Percentiles rank a stretch among this genome's conserved stretches.
Evolutionary conservation across 2,113 vertebrate species (phyloP).

Genomic region (Sander lucioperca): DNA sequence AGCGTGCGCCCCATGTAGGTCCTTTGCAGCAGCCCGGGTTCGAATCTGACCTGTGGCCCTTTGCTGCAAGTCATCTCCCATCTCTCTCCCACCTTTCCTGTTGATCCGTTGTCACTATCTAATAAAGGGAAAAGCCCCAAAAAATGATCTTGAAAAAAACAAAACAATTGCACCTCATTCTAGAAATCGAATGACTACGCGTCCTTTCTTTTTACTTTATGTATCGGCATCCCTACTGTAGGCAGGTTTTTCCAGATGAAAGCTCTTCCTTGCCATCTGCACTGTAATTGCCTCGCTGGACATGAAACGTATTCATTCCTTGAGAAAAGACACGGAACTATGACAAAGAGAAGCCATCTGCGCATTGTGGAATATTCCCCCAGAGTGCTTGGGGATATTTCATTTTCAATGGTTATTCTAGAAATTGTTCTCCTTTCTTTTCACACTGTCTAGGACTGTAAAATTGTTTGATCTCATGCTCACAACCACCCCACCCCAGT

Average conservation of each 20-base stretch:
- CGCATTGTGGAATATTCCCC: constrained; percentile 25
- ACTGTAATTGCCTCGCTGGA: constrained; percentile 41
- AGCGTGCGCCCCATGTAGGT: too few relatives aligned
- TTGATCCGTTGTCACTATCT: too few relatives aligned
- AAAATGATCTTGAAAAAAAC: too few relatives aligned
- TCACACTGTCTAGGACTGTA: constrained; percentile 21
- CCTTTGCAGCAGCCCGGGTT: too few relatives aligned
- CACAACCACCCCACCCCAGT: background rate
- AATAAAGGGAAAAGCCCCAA: too few relatives aligned
- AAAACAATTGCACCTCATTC: background rate
- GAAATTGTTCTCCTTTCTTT: constrained; percentile 41
- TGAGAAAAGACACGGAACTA: constrained; percentile 11
- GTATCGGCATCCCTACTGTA: background rate
- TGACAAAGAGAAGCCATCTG: constrained; percentile 20
- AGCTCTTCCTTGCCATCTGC: constrained; percentile 38
- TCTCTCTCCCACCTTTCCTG: too few relatives aligned
- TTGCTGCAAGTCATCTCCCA: too few relatives aligned
- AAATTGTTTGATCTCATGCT: constrained; percentile 47
- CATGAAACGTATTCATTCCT: constrained; percentile 39
- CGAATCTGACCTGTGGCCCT: too few relatives aligned
- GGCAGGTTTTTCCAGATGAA: constrained; percentile 47
- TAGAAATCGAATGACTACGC: background rate
- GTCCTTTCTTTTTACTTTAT: background rate
- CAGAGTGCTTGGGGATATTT: constrained; percentile 31
- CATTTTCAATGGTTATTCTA: constrained; percentile 42